These are phyloP conservation scores for Gnathonemus longibarbis DNA, from an alignment of 2,113 vertebrate genomes.

Conservation along the genomic window DNA sequence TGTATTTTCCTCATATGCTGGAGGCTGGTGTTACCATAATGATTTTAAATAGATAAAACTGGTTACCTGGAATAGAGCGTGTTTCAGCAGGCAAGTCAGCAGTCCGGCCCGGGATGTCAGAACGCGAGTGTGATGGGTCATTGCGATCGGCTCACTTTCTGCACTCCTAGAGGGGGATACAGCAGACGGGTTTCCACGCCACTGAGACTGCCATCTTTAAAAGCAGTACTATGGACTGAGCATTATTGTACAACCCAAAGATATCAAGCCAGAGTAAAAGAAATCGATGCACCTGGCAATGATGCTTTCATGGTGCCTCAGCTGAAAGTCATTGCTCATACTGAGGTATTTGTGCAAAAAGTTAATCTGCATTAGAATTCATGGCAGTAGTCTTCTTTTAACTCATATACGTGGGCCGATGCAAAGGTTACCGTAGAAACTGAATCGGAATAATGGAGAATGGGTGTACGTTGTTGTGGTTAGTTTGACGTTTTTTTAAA, in stretches of 20 bases:
- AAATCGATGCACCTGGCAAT: neutral
- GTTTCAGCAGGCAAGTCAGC: neutral
- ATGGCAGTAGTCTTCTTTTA: neutral
- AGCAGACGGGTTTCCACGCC: neutral
- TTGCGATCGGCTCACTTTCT: neutral
- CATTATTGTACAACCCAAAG: neutral
- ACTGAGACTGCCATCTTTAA: neutral
- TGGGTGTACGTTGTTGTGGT: neutral
- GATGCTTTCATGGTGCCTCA: neutral
- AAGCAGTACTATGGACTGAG: neutral
- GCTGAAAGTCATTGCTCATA: neutral
- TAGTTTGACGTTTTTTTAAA: neutral
- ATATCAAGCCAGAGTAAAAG: neutral
- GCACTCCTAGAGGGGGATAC: neutral
- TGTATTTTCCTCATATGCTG: neutral
- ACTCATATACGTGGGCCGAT: neutral
- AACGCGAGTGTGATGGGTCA: neutral
- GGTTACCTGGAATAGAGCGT: neutral
- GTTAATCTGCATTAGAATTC: neutral
- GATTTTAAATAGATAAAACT: neutral
- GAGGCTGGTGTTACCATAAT: neutral
- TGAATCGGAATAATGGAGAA: neutral
- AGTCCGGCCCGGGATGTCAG: neutral
- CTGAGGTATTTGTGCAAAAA: neutral
- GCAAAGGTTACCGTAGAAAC: neutral